phyloP scores from a whole-genome alignment of 2,113 vertebrate genomes.

The Rhinopomastus cyanomelas region DNA sequence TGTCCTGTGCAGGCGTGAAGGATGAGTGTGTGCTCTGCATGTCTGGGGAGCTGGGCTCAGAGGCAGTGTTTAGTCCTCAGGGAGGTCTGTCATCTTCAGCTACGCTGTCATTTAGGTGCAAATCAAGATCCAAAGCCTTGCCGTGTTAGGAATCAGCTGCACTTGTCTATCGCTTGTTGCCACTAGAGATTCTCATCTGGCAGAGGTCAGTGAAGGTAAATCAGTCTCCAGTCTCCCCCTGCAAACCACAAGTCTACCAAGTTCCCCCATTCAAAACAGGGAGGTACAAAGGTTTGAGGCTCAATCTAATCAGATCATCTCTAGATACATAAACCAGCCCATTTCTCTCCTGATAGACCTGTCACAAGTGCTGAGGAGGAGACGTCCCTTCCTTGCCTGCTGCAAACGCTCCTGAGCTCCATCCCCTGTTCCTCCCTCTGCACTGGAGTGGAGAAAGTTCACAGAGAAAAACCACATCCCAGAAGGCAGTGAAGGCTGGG shows the following conservation, averaged over 20 bases:
- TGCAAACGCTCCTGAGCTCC: background rate
- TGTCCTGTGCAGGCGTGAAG: background rate
- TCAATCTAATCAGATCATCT: background rate
- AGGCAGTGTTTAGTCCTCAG: constrained; percentile 51
- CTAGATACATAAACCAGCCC: background rate
- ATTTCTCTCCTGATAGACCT: background rate
- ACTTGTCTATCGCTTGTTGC: background rate
- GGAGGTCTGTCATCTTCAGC: constrained; percentile 21
- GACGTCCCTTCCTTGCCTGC: background rate
- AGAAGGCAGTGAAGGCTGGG: accelerated
- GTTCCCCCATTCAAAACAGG: background rate
- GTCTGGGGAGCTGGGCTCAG: constrained; percentile 40
- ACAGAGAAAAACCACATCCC: background rate
- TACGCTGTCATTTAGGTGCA: constrained; percentile 66
- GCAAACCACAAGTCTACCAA: background rate
- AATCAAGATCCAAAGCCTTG: constrained; percentile 40
- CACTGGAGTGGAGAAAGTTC: background rate
- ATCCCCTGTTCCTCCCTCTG: accelerated
- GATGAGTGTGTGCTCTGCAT: constrained; percentile 19
- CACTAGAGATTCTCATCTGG: background rate
- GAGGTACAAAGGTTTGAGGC: accelerated
- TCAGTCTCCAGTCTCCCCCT: background rate
- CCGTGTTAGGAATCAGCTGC: background rate
- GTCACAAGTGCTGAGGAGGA: background rate
- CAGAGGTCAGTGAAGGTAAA: background rate